Evolutionary conservation across 1,140 invertebrate species (phyloP).

Genomic region (Lordiphosa clarofinis): DNA sequence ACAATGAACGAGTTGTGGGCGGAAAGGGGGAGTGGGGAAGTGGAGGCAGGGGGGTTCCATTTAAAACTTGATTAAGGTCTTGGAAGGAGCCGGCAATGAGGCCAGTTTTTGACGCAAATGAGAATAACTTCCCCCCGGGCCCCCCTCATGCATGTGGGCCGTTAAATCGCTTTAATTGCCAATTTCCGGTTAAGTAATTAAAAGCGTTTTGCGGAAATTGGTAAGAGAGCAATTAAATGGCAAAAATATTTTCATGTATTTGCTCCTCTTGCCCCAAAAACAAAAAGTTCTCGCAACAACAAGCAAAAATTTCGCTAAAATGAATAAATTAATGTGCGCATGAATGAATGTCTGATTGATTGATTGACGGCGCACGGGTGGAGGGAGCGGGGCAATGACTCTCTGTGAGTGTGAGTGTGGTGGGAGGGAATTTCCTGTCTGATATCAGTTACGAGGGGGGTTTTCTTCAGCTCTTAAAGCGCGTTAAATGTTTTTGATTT

Average conservation of each 20-base stretch:
- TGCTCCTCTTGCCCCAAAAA: not conserved
- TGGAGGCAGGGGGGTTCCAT: constrained; percentile 42
- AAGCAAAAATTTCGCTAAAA: constrained; percentile 42
- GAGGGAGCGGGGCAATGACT: not conserved
- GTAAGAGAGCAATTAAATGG: constrained; percentile 64
- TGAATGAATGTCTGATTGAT: constrained; percentile 66
- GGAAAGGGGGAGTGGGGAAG: too few species aligned
- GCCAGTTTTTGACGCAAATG: constrained; percentile 26
- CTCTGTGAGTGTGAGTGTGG: constrained; percentile 4
- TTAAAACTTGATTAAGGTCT: constrained; percentile 73
- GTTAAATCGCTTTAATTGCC: constrained; percentile 77
- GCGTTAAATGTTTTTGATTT: not conserved
- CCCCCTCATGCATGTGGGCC: constrained; percentile 47
- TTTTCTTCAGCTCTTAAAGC: not conserved
- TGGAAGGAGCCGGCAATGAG: constrained; percentile 26
- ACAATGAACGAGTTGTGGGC: constrained; percentile 66
- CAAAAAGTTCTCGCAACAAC: constrained; percentile 1
- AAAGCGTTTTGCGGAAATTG: constrained; percentile 66
- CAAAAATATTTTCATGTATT: constrained; percentile 50
- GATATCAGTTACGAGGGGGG: constrained; percentile 30
- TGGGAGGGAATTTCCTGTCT: constrained; percentile 24
- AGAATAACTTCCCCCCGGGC: constrained; percentile 16
- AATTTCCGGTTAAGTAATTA: constrained; percentile 77
- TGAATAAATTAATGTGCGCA: constrained; percentile 70
- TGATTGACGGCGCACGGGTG: constrained; percentile 35